Conservation (phyloP, 2,113 vertebrate genomes). For the Microtus oregoni region DNA sequence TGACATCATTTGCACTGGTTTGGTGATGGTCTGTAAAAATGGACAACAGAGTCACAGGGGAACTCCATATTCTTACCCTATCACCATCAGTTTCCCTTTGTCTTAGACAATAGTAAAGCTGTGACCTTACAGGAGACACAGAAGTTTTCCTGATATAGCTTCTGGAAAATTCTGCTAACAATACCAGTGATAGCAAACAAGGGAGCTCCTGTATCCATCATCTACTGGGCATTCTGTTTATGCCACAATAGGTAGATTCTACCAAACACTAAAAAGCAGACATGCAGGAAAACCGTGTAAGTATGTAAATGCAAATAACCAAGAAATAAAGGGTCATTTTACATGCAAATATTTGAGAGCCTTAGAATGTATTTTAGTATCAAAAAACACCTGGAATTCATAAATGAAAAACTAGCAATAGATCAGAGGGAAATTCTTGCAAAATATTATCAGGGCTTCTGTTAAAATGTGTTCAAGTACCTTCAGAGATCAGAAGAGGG, state of each 20-base stretch:
- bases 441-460: not conserved
- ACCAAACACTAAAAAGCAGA: not conserved
- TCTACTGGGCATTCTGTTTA: not conserved
- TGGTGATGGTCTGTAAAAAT: conserved; percentile 86
- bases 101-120: not conserved
- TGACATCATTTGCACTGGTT: conserved; percentile 91
- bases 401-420: not conserved
- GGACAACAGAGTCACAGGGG: not conserved
- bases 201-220: not conserved
- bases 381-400: conserved; percentile 4
- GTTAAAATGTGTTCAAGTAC: not conserved
- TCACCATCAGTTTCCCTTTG: not conserved
- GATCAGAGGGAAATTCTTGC: not conserved
- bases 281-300: not conserved
- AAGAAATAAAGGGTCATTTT: not conserved
- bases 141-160: not conserved
- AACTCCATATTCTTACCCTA: not conserved
- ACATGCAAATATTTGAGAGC: not conserved
- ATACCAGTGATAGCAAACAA: not conserved
- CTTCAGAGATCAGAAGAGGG: not conserved
- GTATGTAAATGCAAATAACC: not conserved
- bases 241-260: not conserved
- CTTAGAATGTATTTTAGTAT: not conserved
- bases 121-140: not conserved
- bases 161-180: not conserved